Evolutionary conservation across 2,797 vertebrate species (phyloP).

Genomic region (Sebastiscus tertius): DNA sequence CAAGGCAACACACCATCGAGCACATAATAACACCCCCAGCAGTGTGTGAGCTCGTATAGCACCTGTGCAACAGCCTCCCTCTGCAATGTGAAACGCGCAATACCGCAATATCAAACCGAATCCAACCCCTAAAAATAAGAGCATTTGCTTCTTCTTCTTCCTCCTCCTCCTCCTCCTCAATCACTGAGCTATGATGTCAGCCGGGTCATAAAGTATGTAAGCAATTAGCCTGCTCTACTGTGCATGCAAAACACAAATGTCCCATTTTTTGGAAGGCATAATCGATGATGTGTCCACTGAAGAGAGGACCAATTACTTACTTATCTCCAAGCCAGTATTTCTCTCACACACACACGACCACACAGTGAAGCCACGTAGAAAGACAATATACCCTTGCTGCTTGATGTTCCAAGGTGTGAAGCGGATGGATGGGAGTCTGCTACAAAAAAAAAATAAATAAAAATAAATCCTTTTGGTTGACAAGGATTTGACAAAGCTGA

Average conservation of each 20-base stretch:
- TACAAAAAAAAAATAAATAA: slow-evolving; percentile 21
- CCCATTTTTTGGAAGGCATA: slow-evolving; percentile 31
- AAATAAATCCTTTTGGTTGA: slow-evolving; percentile 66
- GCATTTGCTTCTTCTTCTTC: slow-evolving; percentile 47
- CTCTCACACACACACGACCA: slow-evolving; percentile 49
- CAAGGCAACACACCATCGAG: slow-evolving; percentile 58
- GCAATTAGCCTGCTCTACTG: slow-evolving; percentile 54
- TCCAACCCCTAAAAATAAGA: slow-evolving; percentile 46
- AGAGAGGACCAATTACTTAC: slow-evolving; percentile 56
- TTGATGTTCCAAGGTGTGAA: slow-evolving; percentile 57
- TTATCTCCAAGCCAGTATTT: slow-evolving; percentile 57
- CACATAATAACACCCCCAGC: slow-evolving; percentile 44
- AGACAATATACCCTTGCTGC: slow-evolving; percentile 63
- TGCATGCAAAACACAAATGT: slow-evolving; percentile 56
- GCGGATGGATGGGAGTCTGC: slow-evolving; percentile 22
- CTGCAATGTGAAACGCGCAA: slow-evolving; percentile 62
- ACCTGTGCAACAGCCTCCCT: slow-evolving; percentile 68
- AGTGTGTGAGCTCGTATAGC: slow-evolving; percentile 56
- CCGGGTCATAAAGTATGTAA: slow-evolving; percentile 61
- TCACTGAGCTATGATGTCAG: slow-evolving; percentile 67
- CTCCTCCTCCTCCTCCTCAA: slow-evolving; percentile 42
- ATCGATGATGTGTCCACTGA: slow-evolving; percentile 35
- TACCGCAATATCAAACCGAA: slow-evolving; percentile 71
- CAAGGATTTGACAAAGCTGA: slow-evolving; percentile 71
- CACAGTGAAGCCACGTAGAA: slow-evolving; percentile 57